Base-by-base conservation (phyloP, 2,113 vertebrate genomes). In the Pseudois nayaur region DNA sequence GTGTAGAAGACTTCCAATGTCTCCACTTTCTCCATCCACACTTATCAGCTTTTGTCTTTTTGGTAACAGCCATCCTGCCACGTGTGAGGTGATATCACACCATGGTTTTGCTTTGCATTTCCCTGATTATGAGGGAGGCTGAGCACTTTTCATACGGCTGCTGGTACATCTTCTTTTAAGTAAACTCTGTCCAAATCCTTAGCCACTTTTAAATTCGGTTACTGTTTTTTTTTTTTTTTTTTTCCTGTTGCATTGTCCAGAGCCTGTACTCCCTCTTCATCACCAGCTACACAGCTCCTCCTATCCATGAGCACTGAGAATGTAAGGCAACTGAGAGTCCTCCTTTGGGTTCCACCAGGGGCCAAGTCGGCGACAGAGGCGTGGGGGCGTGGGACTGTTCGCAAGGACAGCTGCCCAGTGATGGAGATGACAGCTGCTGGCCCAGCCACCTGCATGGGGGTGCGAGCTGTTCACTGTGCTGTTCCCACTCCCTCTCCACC, bases 351-450 rank as follows among this genome's bases (percentile, higher is more conserved):
- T 48, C 36, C 43, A 4, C 36, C 19, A 25, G 43, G 45, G 84
- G 17, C n/a, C 4, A 6, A 36, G 11, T 40, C 0, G 3, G 45
- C 14, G 8, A 23, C 67, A 71, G n/a, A 12, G 67, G 54, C 33
- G 11, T 0, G 10, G 13, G 13, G 17, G 17, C 3, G 8, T 1
- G 3, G 76, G 89, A 8, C 0, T 78, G 85, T 13, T 13, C 6
- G 1, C 52, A 5, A 0, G 2, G 29, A 50, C 4, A 12, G 27
- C 33, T 12, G 64, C 40, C 59, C 64, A 13, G 85, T 14, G 59
- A 81, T 21, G 40, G 40, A 29, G 62, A 17, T 3, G 29, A 54
- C 57, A 54, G 23, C 50, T 7, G 45, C 13, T 1, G n/a, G 36
- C 17, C n/a, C 0, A 3, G 59, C 14, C 17, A 40, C 57, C 67